A percentile compares a stretch with the other conserved stretches of the same genome.
Conservation (phyloP, 2,888 invertebrate genomes). For the Philopedon plagiatum region DNA sequence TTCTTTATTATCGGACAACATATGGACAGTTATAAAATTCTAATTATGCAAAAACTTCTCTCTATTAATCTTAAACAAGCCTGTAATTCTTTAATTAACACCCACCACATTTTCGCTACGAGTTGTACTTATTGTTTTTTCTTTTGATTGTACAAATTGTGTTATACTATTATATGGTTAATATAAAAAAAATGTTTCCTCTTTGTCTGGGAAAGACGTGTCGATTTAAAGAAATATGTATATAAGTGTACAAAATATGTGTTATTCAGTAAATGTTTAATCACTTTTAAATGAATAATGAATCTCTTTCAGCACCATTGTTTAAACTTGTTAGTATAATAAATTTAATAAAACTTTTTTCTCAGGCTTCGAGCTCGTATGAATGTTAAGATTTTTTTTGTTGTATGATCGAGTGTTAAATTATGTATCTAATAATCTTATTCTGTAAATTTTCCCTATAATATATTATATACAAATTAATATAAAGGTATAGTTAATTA, state of each 20-base stretch:
- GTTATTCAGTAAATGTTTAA: conserved; percentile 57
- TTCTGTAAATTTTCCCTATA: conserved; percentile 69
- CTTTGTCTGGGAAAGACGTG: conserved; percentile 59
- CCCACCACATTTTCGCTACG: conserved; percentile 76
- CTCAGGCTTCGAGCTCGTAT: conserved; percentile 62
- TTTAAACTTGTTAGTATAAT: conserved; percentile 50
- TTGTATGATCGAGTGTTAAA: conserved; percentile 67
- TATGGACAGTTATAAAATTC: conserved; percentile 56
- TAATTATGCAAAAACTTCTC: conserved; percentile 62
- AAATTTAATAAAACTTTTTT: conserved; percentile 38
- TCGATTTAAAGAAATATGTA: conserved; percentile 51
- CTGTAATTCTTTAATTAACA: conserved; percentile 58
- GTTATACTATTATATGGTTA: conserved; percentile 69
- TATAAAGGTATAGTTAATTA: conserved; percentile 67
- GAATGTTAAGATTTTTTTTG: conserved; percentile 64
- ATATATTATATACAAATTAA: conserved; percentile 67
- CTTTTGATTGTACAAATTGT: conserved; percentile 80
- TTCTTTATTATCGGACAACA: not conserved
- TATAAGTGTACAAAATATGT: conserved; percentile 62
- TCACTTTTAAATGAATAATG: conserved; percentile 56
- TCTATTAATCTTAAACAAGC: conserved; percentile 55
- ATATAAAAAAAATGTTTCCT: conserved; percentile 59
- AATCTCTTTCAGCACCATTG: conserved; percentile 58
- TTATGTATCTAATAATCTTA: conserved; percentile 67
- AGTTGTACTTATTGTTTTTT: conserved; percentile 75